Base-by-base conservation (phyloP, 1,140 invertebrate species). In the Diabrotica virgifera region DNA sequence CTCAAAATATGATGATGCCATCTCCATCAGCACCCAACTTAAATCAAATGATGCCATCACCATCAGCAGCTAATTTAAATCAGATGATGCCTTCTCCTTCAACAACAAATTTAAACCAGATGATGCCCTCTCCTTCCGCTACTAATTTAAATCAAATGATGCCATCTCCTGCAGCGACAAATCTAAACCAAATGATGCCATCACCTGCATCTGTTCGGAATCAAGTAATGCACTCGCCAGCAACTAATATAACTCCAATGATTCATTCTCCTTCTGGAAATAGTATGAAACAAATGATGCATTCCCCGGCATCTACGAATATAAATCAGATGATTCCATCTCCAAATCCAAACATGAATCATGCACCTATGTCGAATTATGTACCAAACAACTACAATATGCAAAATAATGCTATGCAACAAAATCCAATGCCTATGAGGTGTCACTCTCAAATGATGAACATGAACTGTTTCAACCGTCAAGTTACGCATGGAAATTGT, bases 31-130 rank as follows among this genome's bases (percentile, higher is more conserved):
- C 79, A 77, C 67, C 70, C 5, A 70, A 59, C 59, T 62, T 72
- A 13, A 73, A 67, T 62, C 72, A 75, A 60, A 78, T 65, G 76
- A 70, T 61, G 73, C 72, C 76, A 75, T 55, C 78, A 78, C 72
- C 71, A 7, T 61, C 67, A 36, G 50, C 67, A n/a, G 64, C 68
- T 6, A 73, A 71, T 57, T 59, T 73, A 8, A 71, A 72, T 62
- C 70, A 74, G 62, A 67, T 71, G 37, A 64, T 73, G 54, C 67
- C 66, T 38, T 71, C 70, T 10, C 73, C 74, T 11, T 57, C 59
- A 54, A 37, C 68, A 12, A 63, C 60, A 40, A 74, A 74, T 54
- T 53, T 73, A 12, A 71, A 68, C 62, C 70, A 72, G 36, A 70
- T 71, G 40, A 67, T 72, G 52, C 56, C 63, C 40, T 70, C 68